Base-by-base conservation (phyloP, 2,113 vertebrate species). In the Xiphophorus maculatus region DNA sequence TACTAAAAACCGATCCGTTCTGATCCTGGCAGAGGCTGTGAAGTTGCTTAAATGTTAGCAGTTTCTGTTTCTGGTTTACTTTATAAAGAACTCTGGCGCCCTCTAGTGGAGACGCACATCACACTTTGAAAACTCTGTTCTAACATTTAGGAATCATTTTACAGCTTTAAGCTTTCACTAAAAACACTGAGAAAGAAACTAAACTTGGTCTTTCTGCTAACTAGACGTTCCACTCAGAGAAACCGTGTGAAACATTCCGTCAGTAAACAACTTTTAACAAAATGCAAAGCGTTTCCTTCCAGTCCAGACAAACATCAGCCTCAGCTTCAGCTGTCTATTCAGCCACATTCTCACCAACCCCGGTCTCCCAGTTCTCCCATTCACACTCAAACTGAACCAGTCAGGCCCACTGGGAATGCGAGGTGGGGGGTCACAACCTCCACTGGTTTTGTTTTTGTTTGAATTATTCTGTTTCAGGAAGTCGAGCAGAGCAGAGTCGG, bases 291-390 rank as follows among this genome's bases (percentile, higher is more conserved):
- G 25, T 58, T 58, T 58, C 25, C 7, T n/a, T n/a, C 51, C 51
- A 58, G 51, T 58, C 51, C 19, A 58, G 51, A 58, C 2, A 10
- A 58, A n/a, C 51, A 3, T 54, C 22, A 19, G 69, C 82, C 83
- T 90, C 80, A 85, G 88, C 51, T 89, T 85, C 61, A 29, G n/a
- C 65, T 44, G 58, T 79, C 81, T 66, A 81, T 88, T 84, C 76
- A 91, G 62, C 6, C 0, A 44, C 61, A 66, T 88, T 67, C 86
- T 73, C 77, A 74, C 81, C 66, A 32, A 76, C 86, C 66, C 65
- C 73, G 77, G 75, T 64, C 67, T 74, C 81, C 81, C 77, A 74
- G 76, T 73, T 82, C 74, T 74, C 70, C 51, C 80, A 79, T 76
- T 80, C 79, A 82, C 44, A 73, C 29, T 66, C 30, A 51, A 65